These are phyloP conservation scores for Gryon sp. DNA, from an alignment of 1,140 invertebrate species.

Conservation along the genomic window DNA sequence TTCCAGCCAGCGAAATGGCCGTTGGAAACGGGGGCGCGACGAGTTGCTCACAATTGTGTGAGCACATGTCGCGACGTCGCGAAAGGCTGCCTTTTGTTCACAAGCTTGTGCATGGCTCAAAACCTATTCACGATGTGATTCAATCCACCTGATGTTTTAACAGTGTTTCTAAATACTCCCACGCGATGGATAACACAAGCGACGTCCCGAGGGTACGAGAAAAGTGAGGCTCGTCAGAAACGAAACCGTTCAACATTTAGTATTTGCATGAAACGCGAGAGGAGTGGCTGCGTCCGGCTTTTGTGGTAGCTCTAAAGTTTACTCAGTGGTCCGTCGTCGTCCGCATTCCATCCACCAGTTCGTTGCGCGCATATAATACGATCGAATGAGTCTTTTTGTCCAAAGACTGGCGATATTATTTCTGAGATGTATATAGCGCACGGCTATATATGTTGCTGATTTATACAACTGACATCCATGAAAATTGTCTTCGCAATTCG, in stretches of 20 bases:
- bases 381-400: constrained; percentile 63
- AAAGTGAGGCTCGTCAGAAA: constrained; percentile 61
- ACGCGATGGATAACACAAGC: constrained; percentile 56
- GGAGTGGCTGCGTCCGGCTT: constrained; percentile 67
- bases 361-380: constrained; percentile 66
- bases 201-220: constrained; percentile 61
- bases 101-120: background rate
- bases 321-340: constrained; percentile 62
- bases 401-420: constrained; percentile 62
- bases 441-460: constrained; percentile 32
- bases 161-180: constrained; percentile 74
- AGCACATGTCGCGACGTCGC: constrained; percentile 53
- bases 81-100: constrained; percentile 40
- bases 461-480: constrained; percentile 56
- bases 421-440: constrained; percentile 40
- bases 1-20: constrained; percentile 37
- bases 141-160: constrained; percentile 70
- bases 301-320: constrained; percentile 65
- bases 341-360: constrained; percentile 59
- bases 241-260: constrained; percentile 66
- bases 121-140: constrained; percentile 54
- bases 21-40: constrained; percentile 11
- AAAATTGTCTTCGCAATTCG: constrained; percentile 63
- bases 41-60: constrained; percentile 28
- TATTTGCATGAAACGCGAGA: constrained; percentile 70